phyloP scores from a whole-genome alignment of 53 echinoderm and acorn worm species.

The Paelopatides confundens region DNA sequence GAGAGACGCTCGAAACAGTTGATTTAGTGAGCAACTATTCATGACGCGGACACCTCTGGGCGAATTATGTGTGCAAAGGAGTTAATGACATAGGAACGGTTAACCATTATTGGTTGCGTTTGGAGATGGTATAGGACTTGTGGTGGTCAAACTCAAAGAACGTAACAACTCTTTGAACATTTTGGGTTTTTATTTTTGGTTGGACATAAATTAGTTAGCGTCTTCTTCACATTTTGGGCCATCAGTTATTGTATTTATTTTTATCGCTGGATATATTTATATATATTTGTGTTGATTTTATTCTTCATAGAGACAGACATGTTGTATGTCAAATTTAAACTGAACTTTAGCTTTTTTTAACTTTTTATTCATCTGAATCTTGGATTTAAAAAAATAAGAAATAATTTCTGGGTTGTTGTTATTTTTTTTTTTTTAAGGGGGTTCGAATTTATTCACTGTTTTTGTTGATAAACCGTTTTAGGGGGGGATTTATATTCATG shows the following conservation, averaged over 20 bases:
- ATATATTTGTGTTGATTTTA: too few relatives aligned
- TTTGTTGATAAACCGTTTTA: background rate
- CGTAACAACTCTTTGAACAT: background rate
- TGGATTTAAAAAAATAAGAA: background rate
- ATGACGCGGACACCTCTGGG: background rate
- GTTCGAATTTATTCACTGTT: background rate
- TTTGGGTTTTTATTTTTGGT: background rate
- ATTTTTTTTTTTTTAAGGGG: background rate
- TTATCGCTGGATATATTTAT: too few relatives aligned
- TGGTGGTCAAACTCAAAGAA: background rate
- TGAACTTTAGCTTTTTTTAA: too few relatives aligned
- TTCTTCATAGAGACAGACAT: too few relatives aligned
- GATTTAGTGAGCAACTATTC: conserved; percentile 14
- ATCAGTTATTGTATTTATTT: too few relatives aligned
- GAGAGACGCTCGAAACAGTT: background rate
- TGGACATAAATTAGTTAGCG: too few relatives aligned
- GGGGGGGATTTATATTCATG: conserved; percentile 22
- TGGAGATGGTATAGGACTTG: background rate
- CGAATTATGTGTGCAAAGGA: background rate
- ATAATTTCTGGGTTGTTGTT: too few relatives aligned
- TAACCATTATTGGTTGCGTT: background rate
- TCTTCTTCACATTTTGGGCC: too few relatives aligned
- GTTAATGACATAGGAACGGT: background rate
- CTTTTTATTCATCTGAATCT: background rate
- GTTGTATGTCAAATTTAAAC: too few relatives aligned